Evolutionary conservation across 2,888 invertebrate genomes (phyloP), one percentile per base, ranked within the genome.

Genomic region (Furcula furcula): DNA sequence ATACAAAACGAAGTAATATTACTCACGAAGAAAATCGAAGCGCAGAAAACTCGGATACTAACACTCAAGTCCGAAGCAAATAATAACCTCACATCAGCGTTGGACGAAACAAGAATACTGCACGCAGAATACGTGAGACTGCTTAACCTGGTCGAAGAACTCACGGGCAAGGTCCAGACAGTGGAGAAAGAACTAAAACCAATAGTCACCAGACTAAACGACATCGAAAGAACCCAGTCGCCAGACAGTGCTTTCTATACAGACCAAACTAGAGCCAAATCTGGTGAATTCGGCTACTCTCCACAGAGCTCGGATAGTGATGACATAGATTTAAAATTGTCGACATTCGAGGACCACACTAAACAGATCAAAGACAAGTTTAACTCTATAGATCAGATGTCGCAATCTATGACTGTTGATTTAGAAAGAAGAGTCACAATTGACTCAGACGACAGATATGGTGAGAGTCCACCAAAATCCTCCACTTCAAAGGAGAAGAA

Each of bases 1-100:
- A 74, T 96, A 3, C 94, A 95, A 66, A 92, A 94, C 62, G 95
- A 94, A 59, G 91, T 93, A 34, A 86, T 92, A n/a, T 89, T 92
- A 13, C 81, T 94, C 12, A 80, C 89, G 0, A 90, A 91, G 53
- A 92, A 92, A 66, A 92, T 94, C 4, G 93, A 94, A 39, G 84
- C 91, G 6, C 89, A 94, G 62, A 92, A 92, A 66, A 80, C 85
- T 4, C 90, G 93, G 55, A 89, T 94, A 47, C 85, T 90, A 32
- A 92, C 92, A 18, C 77, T 94, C 4, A 92, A 94, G 60, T 90
- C 90, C 3, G 94, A 94, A 72, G 91, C 92, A 4, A 88, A 89
- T 32, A 91, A 91, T 56, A 91, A 93, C 43, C 79, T 92, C 29
- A 92, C 90, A 27, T 92, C 93, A 14, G 94, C 94, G 0, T 88